phyloP scores from a whole-genome alignment of 2,113 vertebrate species.

The Malurus cyaneus region DNA sequence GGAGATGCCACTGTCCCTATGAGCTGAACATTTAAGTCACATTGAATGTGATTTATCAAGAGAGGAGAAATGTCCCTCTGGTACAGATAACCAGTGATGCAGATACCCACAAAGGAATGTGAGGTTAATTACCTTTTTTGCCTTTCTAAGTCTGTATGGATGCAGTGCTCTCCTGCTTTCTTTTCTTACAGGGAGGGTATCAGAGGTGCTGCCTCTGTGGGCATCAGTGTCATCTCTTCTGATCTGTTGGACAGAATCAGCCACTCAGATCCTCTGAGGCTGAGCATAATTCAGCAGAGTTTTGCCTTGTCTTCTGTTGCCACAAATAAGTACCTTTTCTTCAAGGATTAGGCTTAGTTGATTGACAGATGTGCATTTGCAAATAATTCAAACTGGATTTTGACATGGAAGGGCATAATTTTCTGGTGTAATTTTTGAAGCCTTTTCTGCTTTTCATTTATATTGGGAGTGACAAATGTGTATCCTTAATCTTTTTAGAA shows the following conservation, averaged over 20 bases:
- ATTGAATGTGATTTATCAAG: neutral
- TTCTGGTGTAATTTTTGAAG: neutral
- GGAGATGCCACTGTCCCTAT: neutral
- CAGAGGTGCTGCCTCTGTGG: neutral
- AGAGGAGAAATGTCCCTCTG: neutral
- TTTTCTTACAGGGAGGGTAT: neutral
- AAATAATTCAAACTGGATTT: slow-evolving; percentile 17
- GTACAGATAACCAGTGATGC: neutral
- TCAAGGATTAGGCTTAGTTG: neutral
- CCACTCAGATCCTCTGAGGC: neutral
- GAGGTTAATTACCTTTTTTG: neutral
- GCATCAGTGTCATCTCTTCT: neutral
- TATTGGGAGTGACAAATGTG: neutral
- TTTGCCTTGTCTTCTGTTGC: neutral
- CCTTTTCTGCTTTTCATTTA: neutral
- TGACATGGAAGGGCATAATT: neutral
- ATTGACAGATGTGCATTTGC: slow-evolving; percentile 5
- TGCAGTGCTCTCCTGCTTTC: neutral
- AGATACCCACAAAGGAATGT: neutral
- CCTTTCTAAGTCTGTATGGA: neutral
- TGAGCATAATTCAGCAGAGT: neutral
- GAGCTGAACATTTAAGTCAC: neutral
- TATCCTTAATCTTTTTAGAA: neutral
- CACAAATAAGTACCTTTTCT: neutral
- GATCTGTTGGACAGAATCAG: neutral